These are phyloP conservation scores for Madoqua kirkii DNA, from an alignment of 2,113 vertebrate genomes.

Conservation along the genomic window DNA sequence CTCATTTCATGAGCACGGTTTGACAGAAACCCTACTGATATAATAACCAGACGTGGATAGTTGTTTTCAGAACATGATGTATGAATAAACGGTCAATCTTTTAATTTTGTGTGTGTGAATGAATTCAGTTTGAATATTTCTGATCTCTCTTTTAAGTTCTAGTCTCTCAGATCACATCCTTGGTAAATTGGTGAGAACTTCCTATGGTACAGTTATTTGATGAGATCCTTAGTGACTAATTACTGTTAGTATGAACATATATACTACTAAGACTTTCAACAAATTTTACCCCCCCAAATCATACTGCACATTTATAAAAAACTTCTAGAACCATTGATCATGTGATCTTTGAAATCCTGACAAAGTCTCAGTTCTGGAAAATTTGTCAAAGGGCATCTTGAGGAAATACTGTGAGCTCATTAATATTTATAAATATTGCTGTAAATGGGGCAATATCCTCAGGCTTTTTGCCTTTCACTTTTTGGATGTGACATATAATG, in stretches of 20 bases:
- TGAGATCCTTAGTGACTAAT: background rate
- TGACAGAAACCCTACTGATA: background rate
- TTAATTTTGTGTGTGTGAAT: background rate
- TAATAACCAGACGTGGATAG: background rate
- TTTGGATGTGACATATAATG: background rate
- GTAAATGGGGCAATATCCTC: background rate
- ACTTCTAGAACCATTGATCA: background rate
- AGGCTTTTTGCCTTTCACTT: background rate
- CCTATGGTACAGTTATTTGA: background rate
- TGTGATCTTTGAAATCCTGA: background rate
- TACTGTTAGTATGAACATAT: background rate
- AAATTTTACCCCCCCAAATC: background rate
- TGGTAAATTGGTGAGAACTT: background rate
- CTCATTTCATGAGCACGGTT: background rate
- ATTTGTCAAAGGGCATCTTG: constrained; percentile 27
- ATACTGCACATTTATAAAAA: background rate
- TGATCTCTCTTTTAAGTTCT: background rate
- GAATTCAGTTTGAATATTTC: background rate
- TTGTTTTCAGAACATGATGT: background rate
- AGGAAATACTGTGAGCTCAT: background rate
- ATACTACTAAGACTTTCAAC: background rate
- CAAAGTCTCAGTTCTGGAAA: constrained; percentile 30
- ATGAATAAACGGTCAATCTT: background rate
- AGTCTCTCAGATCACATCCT: background rate
- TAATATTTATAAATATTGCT: constrained; percentile 13